Evolutionary conservation across 2,113 vertebrate species (phyloP).

Genomic region (Climacteris rufus): DNA sequence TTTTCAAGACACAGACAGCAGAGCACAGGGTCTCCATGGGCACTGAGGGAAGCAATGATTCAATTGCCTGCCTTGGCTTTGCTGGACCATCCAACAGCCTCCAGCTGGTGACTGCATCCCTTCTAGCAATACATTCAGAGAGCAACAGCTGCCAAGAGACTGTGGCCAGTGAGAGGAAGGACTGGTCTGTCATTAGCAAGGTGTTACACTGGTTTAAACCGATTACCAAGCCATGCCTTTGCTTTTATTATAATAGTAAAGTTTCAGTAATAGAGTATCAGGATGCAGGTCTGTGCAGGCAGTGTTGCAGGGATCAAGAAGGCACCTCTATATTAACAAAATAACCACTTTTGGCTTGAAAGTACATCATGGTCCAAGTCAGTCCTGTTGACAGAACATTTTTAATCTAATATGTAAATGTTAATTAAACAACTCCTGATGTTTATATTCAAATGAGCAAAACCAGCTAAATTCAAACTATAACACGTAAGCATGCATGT

Average conservation of each 20-base stretch:
- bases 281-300: background rate
- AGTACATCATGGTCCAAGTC: background rate
- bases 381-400: background rate
- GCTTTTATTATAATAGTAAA: background rate
- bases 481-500: background rate
- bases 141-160: background rate
- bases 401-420: background rate
- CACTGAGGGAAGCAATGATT: background rate
- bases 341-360: background rate
- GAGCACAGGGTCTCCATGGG: background rate
- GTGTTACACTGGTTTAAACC: background rate
- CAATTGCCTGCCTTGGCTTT: background rate
- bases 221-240: background rate
- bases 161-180: background rate
- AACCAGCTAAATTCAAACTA: background rate
- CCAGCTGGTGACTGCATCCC: background rate
- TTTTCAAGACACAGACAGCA: accelerated
- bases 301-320: background rate
- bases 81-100: background rate
- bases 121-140: background rate
- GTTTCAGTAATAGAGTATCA: background rate
- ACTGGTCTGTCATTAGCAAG: background rate
- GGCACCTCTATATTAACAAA: background rate
- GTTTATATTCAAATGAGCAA: background rate
- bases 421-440: background rate